Evolutionary conservation across 2,888 invertebrate species (phyloP).

Genomic region (Sclerodermus sp.): DNA sequence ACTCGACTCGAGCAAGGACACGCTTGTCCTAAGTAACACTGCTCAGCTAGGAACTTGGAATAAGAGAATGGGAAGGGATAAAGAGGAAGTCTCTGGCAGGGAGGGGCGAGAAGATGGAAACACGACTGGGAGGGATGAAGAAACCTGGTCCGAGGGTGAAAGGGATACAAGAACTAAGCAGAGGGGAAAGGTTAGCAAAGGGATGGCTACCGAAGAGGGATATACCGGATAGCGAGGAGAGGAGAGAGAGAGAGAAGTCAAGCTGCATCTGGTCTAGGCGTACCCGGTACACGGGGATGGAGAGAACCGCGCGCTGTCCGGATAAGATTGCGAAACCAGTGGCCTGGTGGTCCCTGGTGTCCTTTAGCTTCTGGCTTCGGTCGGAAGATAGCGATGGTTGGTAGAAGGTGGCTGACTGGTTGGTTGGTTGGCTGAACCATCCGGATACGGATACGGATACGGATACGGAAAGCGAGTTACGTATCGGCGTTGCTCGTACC

Average conservation of each 20-base stretch:
- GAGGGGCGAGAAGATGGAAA: slow-evolving; percentile 7
- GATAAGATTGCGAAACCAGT: slow-evolving; percentile 47
- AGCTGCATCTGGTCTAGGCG: slow-evolving; percentile 24
- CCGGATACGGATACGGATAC: no score
- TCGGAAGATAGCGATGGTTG: slow-evolving; percentile 26
- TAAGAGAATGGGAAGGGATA: no score
- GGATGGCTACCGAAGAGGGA: slow-evolving; percentile 1
- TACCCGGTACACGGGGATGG: no score
- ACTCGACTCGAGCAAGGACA: slow-evolving; percentile 18
- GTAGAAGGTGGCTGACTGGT: no score
- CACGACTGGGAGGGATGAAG: slow-evolving; percentile 6
- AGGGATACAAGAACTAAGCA: no score
- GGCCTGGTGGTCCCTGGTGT: slow-evolving; percentile 43
- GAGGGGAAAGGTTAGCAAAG: no score
- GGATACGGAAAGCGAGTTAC: slow-evolving; percentile 31
- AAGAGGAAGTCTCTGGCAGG: no score
- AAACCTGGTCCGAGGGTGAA: background rate
- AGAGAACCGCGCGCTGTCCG: slow-evolving; percentile 27
- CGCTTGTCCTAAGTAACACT: slow-evolving; percentile 16
- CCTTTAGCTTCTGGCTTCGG: slow-evolving; percentile 43
- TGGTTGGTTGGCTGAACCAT: slow-evolving; percentile 42
- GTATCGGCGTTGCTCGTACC: slow-evolving; percentile 34
- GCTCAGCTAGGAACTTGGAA: slow-evolving; percentile 2
- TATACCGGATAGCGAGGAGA: slow-evolving; percentile 2
- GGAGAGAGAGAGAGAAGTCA: slow-evolving; percentile 10